Base-by-base conservation (phyloP, 1,140 invertebrate genomes). In the Pectinophora gossypiella region DNA sequence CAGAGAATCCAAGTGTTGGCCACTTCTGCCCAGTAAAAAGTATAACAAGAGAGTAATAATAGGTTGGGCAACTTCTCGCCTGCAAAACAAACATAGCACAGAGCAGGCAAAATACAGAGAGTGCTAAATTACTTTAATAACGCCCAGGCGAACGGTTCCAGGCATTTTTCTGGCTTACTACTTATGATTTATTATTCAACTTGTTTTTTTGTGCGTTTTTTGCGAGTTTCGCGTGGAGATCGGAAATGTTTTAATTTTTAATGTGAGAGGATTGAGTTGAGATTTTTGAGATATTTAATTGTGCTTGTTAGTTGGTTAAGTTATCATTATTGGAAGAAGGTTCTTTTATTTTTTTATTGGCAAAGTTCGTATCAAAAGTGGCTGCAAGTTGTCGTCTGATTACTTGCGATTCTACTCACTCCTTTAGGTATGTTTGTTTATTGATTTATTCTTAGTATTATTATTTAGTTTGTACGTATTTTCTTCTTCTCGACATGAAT, bases 41-140 rank as follows among this genome's bases (percentile, higher is more conserved):
- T 69, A 79, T 75, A 80, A 77, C 73, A 64, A 73, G 71, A 74
- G 45, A 47, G 70, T 86, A 84, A 86, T 86, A 75, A 86, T 82
- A 81, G 83, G 78, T 79, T 81, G 67, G 50, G 74, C 57, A 68
- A 77, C 68, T 83, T 84, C 80, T 83, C 82, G 80, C 76, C 75
- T 67, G 76, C 68, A 84, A 84, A 86, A 84, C 78, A 86, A 84
- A 86, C 77, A 86, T 23, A 62, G 68, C 59, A 73, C 77, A 69
- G 69, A 62, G 70, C 67, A 70, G 64, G 19, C 23, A 48, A 52
- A 48, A 59, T 53, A 42, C 73, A 68, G 72, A 75, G 69, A 76
- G 68, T 67, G 76, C 75, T 81, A 76, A 85, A 85, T 85, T 85
- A 79, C 65, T 79, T 81, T 72, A 78, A 81, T 82, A 81, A 80